Percentiles rank a stretch among this genome's conserved stretches.
These are phyloP conservation scores for Mamestra brassicae DNA, from an alignment of 2,888 invertebrate species.

Conservation along the genomic window DNA sequence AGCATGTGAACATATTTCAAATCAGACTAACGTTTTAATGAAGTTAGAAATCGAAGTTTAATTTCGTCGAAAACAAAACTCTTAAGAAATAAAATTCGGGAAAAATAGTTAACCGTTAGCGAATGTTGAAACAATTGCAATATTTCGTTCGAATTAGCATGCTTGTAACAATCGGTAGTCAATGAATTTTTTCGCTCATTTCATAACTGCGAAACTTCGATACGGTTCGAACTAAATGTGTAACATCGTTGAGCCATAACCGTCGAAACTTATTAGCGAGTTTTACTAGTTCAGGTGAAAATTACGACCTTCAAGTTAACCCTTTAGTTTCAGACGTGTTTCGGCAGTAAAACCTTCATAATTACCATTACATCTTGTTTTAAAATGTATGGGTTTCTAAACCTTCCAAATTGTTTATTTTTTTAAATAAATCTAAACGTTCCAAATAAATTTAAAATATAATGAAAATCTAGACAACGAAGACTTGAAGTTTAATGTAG, in stretches of 20 bases:
- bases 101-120: slow-evolving; percentile 63
- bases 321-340: slow-evolving; percentile 17
- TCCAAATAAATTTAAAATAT: no score
- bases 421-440: no score
- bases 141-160: slow-evolving; percentile 82
- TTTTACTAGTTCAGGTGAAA: slow-evolving; percentile 55
- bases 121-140: slow-evolving; percentile 77
- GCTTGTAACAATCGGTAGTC: slow-evolving; percentile 78
- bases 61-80: slow-evolving; percentile 1
- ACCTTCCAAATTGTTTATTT: no score
- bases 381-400: no score
- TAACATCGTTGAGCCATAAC: slow-evolving; percentile 85
- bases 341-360: slow-evolving; percentile 2
- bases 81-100: slow-evolving; percentile 27
- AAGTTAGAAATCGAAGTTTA: background rate
- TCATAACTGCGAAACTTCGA: slow-evolving; percentile 84
- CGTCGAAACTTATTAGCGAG: slow-evolving; percentile 78
- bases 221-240: slow-evolving; percentile 87
- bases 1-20: background rate
- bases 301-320: slow-evolving; percentile 27
- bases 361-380: slow-evolving; percentile 4
- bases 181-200: slow-evolving; percentile 82
- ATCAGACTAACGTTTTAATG: background rate
- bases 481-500: no score
- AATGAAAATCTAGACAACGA: no score